Percentiles rank a stretch among this genome's conserved stretches.
These are phyloP conservation scores for Chloromyia formosa DNA, from an alignment of 2,888 invertebrate species.

Conservation along the genomic window DNA sequence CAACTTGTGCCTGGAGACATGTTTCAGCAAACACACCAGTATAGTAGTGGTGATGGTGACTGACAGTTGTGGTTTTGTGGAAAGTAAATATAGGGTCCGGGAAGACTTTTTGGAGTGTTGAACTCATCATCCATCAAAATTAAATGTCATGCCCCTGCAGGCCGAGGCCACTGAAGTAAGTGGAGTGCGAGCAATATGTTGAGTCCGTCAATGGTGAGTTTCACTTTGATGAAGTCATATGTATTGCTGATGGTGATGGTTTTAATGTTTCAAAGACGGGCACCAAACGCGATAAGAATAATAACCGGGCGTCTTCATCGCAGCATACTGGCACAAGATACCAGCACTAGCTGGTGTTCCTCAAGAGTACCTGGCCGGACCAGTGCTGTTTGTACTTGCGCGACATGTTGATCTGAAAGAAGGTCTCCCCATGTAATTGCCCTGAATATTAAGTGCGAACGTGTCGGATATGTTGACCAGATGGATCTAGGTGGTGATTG, in stretches of 20 bases:
- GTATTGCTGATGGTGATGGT: neutral
- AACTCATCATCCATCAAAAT: conserved; percentile 20
- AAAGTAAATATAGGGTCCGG: conserved; percentile 24
- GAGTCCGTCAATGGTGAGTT: neutral
- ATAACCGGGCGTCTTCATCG: neutral
- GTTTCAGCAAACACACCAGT: too few species aligned
- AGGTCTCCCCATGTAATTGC: conserved; percentile 36
- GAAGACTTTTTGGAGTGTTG: conserved; percentile 14
- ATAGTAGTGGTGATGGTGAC: too few species aligned
- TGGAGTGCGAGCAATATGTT: neutral
- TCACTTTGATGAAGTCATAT: neutral
- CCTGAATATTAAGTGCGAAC: conserved; percentile 43
- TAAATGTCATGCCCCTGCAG: neutral
- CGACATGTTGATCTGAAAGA: conserved; percentile 32
- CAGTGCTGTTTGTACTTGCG: conserved; percentile 18
- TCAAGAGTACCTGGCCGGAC: conserved; percentile 23
- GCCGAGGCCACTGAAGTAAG: neutral
- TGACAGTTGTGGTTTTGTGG: too few species aligned
- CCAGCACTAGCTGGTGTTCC: conserved; percentile 12
- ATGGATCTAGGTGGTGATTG: conserved; percentile 40
- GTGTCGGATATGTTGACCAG: conserved; percentile 41
- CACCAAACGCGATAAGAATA: conserved; percentile 27
- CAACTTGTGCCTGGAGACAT: neutral
- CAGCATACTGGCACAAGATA: neutral
- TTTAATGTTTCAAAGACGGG: conserved; percentile 27